Evolutionary conservation across 2,888 invertebrate genomes (phyloP), one percentile per base, ranked within the genome.

Genomic region (Bimastos eiseni): DNA sequence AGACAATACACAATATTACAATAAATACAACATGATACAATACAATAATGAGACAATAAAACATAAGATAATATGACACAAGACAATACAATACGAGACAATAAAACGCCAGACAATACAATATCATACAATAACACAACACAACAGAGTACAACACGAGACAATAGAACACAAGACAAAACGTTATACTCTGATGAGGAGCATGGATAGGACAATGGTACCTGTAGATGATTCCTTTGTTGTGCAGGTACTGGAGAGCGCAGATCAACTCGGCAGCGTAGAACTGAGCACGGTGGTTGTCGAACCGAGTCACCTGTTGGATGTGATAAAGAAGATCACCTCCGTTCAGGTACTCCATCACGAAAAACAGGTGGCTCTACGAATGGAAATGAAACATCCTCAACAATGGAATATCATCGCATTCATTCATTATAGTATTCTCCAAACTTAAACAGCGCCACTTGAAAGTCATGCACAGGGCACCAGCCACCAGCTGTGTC

Each of bases 311-410:
- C 34, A 91, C 89, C 95, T 97, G 97, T 95, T 99, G 99, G 93
- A 99, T 99, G 96, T 99, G 99, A 96, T 99, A 99, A 99, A 99
- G 99, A 94, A 99, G 96, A 96, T 99, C 99, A 91, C 99, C 99
- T 34, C 99, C 99, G 95, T 99, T 99, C 92, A 99, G 96, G 95
- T 99, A 99, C 96, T 99, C 99, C 99, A 99, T 99, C 93, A 99
- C 99, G 96, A 99, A 99, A 96, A 99, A 99, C 93, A 99, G 96
- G 95, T 99, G 99, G 92, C 98, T 98, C 97, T 98, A 96, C 90
- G 19, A 44, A 17, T n/a, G 33, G 55, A 49, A 90, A 34, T 4
- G 84, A 38, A 2, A 21, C 5, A 34, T 13, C 70, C 83, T 24
- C 37, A n/a, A 90, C n/a, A n/a, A 83, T 84, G 38, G 70, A 70